Conservation (phyloP, 2,888 invertebrate genomes). For the Xanthia togata region DNA sequence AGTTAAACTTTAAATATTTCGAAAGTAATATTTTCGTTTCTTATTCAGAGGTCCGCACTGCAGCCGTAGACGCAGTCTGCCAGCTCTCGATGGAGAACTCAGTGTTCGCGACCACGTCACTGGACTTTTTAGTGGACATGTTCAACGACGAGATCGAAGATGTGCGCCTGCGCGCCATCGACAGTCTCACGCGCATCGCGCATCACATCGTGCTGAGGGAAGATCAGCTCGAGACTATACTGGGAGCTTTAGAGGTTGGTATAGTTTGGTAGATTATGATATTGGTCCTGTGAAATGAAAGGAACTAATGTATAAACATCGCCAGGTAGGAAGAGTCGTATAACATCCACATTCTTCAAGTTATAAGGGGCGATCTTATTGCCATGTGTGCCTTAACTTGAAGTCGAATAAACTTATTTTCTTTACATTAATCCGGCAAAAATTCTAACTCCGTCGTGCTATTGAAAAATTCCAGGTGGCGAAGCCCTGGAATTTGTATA, state of each 20-base stretch:
- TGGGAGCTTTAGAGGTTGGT: slow-evolving; percentile 95
- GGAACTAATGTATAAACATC: no score
- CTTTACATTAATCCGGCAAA: no score
- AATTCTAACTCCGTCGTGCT: no score
- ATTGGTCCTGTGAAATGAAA: no score
- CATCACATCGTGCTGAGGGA: slow-evolving; percentile 96
- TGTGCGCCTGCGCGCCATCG: slow-evolving; percentile 98
- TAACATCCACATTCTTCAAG: no score
- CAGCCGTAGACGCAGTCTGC: slow-evolving; percentile 98
- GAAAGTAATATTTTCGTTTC: not conserved
- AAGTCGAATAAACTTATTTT: no score
- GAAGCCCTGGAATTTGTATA: no score
- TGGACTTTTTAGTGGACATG: slow-evolving; percentile 99
- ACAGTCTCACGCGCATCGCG: slow-evolving; percentile 97
- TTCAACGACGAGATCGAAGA: slow-evolving; percentile 99
- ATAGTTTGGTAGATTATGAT: not conserved
- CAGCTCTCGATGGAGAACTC: slow-evolving; percentile 95
- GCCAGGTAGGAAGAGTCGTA: no score
- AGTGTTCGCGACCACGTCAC: slow-evolving; percentile 95
- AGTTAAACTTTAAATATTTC: not conserved
- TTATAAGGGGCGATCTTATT: no score
- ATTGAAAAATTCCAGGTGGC: no score
- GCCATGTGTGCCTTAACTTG: no score
- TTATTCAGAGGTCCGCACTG: slow-evolving; percentile 96
- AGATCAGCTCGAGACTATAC: slow-evolving; percentile 98